Base-by-base conservation (phyloP, 2,113 vertebrate species). In the Macrotis lagotis region DNA sequence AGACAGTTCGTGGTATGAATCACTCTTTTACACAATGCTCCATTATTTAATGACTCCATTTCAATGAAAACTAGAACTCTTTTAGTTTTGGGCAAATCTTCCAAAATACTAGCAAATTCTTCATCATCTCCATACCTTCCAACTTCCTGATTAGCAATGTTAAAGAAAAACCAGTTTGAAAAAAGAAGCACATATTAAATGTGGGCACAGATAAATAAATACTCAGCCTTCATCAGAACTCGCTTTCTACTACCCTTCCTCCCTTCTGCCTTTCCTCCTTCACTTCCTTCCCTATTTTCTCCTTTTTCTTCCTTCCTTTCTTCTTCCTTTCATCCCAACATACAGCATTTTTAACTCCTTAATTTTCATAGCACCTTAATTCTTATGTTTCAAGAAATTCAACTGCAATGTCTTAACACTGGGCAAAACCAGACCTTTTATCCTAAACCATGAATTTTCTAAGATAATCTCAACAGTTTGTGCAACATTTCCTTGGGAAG, bases 311-410 rank as follows among this genome's bases (percentile, higher is more conserved):
- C 8, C 59, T 28, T 52, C 24, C 5, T 95, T 94, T 94, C 25
- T 92, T 50, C 93, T 97, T 97, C 96, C 31, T 96, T 93, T 51
- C 95, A 95, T 97, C 94, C 97, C 98, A 98, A 97, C 90, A 96
- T 91, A 96, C 55, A 96, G 95, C 16, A 89, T 95, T 97, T 97
- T 96, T 97, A 90, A 94, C 93, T 94, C 96, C 97, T 96, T 94
- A 91, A 97, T 98, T 98, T 98, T 97, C 96, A 96, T 98, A 98
- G 97, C 97, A 96, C 96, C 96, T 97, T 96, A 98, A 98, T 98
- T 97, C 96, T 97, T 74, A 97, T 97, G 98, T 97, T 89, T 94
- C 96, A 97, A 96, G 97, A 93, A 91, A 97, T 96, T 96, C 96
- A 83, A 96, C 90, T 94, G 74, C 95, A 96, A 97, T 97, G 98